Conservation (phyloP, 2,797 vertebrate species). For the Semotilus atromaculatus region DNA sequence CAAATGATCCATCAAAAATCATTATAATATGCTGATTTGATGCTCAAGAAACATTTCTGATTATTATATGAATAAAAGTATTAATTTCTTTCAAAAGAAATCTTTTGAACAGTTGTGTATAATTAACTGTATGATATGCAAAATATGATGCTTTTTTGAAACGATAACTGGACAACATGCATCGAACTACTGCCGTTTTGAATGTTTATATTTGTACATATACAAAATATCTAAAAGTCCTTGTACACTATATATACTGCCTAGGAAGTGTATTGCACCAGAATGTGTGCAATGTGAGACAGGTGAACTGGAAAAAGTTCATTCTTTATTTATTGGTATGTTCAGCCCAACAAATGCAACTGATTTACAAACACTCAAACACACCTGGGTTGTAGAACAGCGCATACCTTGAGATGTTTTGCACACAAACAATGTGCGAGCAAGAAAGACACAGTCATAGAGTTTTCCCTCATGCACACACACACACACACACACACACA, state of each 20-base stretch:
- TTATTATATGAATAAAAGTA: neutral
- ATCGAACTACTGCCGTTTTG: neutral
- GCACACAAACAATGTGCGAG: neutral
- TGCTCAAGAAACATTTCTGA: neutral
- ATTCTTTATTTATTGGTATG: slow-evolving; percentile 12
- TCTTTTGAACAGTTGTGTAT: neutral
- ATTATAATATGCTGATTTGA: neutral
- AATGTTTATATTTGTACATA: neutral
- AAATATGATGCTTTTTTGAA: neutral
- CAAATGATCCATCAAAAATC: neutral
- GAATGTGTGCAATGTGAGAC: neutral
- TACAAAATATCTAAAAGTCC: neutral
- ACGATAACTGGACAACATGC: neutral
- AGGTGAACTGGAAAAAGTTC: neutral
- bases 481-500: neutral
- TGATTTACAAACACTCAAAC: neutral
- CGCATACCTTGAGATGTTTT: neutral
- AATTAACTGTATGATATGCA: neutral
- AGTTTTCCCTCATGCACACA: neutral
- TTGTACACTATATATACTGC: neutral
- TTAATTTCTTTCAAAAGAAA: neutral
- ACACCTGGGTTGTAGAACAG: slow-evolving; percentile 19
- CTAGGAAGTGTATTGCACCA: neutral
- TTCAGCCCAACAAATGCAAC: neutral
- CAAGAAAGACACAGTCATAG: neutral